Evolutionary conservation across 2,888 invertebrate species (phyloP), one percentile per base, ranked within the genome.

Genomic region (Bursaphelenchus okinawaensis): DNA sequence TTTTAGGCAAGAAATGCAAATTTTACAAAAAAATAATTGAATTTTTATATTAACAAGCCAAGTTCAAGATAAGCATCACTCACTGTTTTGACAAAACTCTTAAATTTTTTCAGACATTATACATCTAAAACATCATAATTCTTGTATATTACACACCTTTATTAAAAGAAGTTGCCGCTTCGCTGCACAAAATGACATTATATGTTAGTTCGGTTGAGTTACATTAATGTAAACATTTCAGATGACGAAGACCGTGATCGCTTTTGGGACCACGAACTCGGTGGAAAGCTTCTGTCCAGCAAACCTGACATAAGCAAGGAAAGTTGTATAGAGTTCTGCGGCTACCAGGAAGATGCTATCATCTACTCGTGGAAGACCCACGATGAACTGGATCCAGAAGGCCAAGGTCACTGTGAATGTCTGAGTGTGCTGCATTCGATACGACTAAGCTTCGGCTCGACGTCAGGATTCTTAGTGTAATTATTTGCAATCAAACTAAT

Each of bases 211-310:
- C n/a, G n/a, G n/a, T n/a, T n/a, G n/a, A n/a, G 6, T 19, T 16
- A 54, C 54, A 54, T 54, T 54, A 23, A 16, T 19, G 19, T 23
- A 22, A 16, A 28, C 40, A 9, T 65, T 71, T 55, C 59, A 72
- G 72, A 65, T 29, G 70, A 74, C 52, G 52, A 59, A 29, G 73
- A 75, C 16, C 65, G 73, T 9, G 73, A 72, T 31, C 66, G 68
- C 29, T 72, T 72, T 31, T 72, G 71, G 68, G 73, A 72, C 55
- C 73, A 72, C 60, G 73, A 72, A 63, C 51, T 72, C 26, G 56
- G 56, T 28, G 73, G 73, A 26, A 60, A 62, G 20, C 54, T 66
- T 16, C 61, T 72, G 9, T 68, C 61, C 8, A 59, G 61, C 3
- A 57, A 51, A 23, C 60, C 51, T 4, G 55, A 55, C 24, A 54